Base-by-base conservation (phyloP, 1,140 invertebrate genomes). In the Ceratina australensis region DNA sequence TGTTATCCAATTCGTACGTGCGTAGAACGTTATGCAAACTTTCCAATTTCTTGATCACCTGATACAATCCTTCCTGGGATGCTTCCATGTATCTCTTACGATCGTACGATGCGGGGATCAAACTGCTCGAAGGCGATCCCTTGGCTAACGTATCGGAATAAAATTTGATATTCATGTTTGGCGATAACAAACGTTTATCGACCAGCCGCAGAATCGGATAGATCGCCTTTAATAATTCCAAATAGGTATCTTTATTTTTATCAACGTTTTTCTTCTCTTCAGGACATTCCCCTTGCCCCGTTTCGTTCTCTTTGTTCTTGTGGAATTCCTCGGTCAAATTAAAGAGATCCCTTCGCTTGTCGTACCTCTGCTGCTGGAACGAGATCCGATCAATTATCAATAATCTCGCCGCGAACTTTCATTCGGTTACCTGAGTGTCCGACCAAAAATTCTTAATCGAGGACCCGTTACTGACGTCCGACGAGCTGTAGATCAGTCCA, bases 1-100 rank as follows among this genome's bases (percentile, higher is more conserved):
- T 15, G 26, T 63, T n/a, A 76, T 65, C 54, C 33, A 49, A 49
- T 22, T 78, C 78, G 33, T 85, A 89, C 5, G 59, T 83, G 59
- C 72, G 69, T 12, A 89, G 47, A 49, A 86, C 80, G 7, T 83
- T 76, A 20, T 89, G 87, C 1, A 90, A 74, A 66, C 74, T 87
- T 57, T 87, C 83, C n/a, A 90, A 65, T 56, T 79, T 86, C 8
- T 76, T 74, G 59, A 68, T 86, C 5, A 88, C 84, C 33, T 80
- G 61, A 20, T 82, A 28, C 1, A 90, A 72, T 4, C 73, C 83
- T 56, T 85, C 75, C 16, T 76, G 72, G 13, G 83, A 85, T 16
- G 66, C 42, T 26, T 69, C 24, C 10, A 69, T 24, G 15, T 47
- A 42, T 7, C 28, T 66, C 10, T 59, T 52, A 2, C 13, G 54